Percentiles rank a stretch among this genome's conserved stretches.
These are phyloP conservation scores for Philereme vetulata DNA, from an alignment of 2,888 invertebrate genomes.

Conservation along the genomic window DNA sequence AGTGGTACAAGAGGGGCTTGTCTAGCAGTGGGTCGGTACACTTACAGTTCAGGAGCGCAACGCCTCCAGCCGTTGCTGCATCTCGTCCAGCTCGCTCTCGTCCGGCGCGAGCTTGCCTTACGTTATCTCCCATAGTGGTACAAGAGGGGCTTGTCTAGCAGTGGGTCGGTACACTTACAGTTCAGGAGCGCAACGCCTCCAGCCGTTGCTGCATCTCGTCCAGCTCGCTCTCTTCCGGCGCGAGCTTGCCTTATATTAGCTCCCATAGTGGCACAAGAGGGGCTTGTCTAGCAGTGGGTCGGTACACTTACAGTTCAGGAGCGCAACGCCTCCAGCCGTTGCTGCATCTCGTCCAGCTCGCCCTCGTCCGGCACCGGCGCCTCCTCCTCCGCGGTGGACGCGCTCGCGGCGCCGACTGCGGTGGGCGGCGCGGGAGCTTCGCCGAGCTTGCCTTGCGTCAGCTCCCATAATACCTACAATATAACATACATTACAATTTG, in stretches of 20 bases:
- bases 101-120: constrained; percentile 86
- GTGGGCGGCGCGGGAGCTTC: constrained; percentile 92
- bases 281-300: too few species aligned
- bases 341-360: constrained; percentile 96
- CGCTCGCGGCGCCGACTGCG: constrained; percentile 81
- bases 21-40: too few species aligned
- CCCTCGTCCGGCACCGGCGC: constrained; percentile 88
- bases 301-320: constrained; percentile 83
- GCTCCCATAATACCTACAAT: constrained; percentile 90
- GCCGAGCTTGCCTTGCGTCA: constrained; percentile 95
- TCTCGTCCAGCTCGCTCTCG: too few species aligned
- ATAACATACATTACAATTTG: neutral
- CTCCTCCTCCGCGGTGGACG: constrained; percentile 75
- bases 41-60: constrained; percentile 84
- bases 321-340: constrained; percentile 92
- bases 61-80: neutral
- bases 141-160: too few species aligned
- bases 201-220: constrained; percentile 5
- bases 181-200: constrained; percentile 83
- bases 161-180: neutral
- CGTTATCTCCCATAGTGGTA: constrained; percentile 96
- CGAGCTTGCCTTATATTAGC: constrained; percentile 91
- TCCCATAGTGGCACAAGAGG: constrained; percentile 86
- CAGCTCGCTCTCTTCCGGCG: too few species aligned
- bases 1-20: too few species aligned